Conservation (phyloP, 92 coral and sea anemone genomes). For the Epizoanthus stellaris region DNA sequence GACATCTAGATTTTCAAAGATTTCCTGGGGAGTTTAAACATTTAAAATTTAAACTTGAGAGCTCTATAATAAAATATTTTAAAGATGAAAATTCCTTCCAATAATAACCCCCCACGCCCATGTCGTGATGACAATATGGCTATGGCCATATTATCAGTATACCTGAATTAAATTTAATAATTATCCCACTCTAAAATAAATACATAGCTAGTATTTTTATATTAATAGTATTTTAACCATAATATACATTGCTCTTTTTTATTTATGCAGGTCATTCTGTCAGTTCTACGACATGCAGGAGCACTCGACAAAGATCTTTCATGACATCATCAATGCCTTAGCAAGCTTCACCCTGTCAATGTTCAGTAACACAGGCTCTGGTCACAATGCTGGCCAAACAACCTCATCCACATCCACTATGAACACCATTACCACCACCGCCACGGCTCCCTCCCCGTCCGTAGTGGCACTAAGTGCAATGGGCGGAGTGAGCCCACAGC, state of each 20-base stretch:
- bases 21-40: too few relatives aligned
- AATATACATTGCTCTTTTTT: neutral
- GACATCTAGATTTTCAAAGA: too few relatives aligned
- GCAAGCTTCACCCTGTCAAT: slow-evolving; percentile 92
- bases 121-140: too few relatives aligned
- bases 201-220: neutral
- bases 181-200: neutral
- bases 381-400: slow-evolving; percentile 71
- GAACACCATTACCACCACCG: slow-evolving; percentile 78
- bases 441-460: slow-evolving; percentile 91
- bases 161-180: too few relatives aligned
- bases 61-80: neutral
- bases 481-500: slow-evolving; percentile 95
- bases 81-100: neutral
- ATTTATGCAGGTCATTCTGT: slow-evolving; percentile 79
- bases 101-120: neutral
- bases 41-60: too few relatives aligned
- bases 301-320: slow-evolving; percentile 96
- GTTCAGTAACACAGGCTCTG: slow-evolving; percentile 71
- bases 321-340: slow-evolving; percentile 94
- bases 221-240: neutral
- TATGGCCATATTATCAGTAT: too few relatives aligned
- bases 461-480: slow-evolving; percentile 88
- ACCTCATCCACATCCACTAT: slow-evolving; percentile 62
- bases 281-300: slow-evolving; percentile 99